phyloP scores from a whole-genome alignment of 2,113 vertebrate genomes.

The Catharus bicknelli region DNA sequence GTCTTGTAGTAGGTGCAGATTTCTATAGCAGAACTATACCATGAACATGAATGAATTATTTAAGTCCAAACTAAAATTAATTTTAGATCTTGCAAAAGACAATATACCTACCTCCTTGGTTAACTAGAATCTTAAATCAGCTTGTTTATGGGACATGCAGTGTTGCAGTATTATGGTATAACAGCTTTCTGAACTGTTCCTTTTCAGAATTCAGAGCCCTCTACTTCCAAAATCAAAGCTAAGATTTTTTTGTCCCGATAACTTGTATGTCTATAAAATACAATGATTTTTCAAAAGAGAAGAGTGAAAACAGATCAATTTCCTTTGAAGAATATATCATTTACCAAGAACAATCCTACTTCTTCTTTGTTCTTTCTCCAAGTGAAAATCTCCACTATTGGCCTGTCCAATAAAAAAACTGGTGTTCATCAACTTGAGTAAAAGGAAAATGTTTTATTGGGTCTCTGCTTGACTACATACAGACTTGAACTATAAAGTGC shows the following conservation, averaged over 20 bases:
- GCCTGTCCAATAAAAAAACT: background rate
- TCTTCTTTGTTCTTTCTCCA: background rate
- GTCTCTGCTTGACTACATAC: background rate
- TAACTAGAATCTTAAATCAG: background rate
- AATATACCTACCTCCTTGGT: background rate
- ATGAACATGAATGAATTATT: background rate
- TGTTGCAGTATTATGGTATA: background rate
- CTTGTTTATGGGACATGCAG: background rate
- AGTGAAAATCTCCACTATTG: background rate
- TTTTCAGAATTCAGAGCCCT: background rate
- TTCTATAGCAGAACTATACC: background rate
- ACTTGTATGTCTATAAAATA: background rate
- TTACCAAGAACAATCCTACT: background rate
- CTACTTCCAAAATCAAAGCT: background rate
- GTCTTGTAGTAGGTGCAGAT: background rate
- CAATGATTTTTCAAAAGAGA: background rate
- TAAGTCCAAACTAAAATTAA: background rate
- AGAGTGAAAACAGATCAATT: background rate
- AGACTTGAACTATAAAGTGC: background rate
- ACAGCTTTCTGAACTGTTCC: background rate
- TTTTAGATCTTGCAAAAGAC: background rate
- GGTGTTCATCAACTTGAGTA: background rate
- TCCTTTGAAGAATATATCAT: background rate
- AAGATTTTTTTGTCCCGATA: background rate
- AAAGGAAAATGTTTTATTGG: background rate